Evolutionary conservation across 1,140 invertebrate species (phyloP), one percentile per base, ranked within the genome.

Genomic region (Plutomurus gul): DNA sequence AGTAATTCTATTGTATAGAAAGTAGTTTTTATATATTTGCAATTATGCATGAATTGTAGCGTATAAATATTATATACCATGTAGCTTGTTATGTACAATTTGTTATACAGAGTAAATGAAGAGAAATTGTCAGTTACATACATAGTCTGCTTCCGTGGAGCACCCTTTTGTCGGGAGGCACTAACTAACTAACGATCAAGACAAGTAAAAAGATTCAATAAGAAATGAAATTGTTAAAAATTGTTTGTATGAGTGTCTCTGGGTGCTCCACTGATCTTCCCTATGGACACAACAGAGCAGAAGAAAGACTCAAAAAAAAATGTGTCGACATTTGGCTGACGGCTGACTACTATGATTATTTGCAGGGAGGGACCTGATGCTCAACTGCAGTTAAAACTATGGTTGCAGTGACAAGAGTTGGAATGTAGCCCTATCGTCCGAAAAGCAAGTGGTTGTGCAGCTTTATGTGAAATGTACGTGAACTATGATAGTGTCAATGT

Each of bases 311-410:
- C n/a, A n/a, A n/a, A n/a, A n/a, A n/a, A n/a, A n/a, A n/a, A n/a
- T n/a, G n/a, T n/a, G n/a, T n/a, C n/a, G n/a, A n/a, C n/a, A n/a
- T n/a, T n/a, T n/a, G n/a, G n/a, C 25, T 27, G 13, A 25, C 1
- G 2, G 30, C 8, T 33, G 3, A n/a, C 36, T 65, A 16, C 39
- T n/a, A 36, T 65, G 25, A 16, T 65, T 33, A 65, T 65, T 65
- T 25, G 56, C 56, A 65, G 56, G 56, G 56, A 65, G 56, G 56
- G 56, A 65, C 56, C 56, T 65, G 56, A 65, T 65, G 27, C 13
- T 65, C 56, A 36, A 33, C 56, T 33, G 56, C 18, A 33, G 36
- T 65, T 25, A 43, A 33, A 33, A 65, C 25, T 36, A 8, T n/a
- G n/a, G 30, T 30, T 33, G 36, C 56, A 65, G 30, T 18, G 20